These are phyloP conservation scores for Rhamphomyia laevipes DNA, from an alignment of 2,888 invertebrate species.

Conservation along the genomic window DNA sequence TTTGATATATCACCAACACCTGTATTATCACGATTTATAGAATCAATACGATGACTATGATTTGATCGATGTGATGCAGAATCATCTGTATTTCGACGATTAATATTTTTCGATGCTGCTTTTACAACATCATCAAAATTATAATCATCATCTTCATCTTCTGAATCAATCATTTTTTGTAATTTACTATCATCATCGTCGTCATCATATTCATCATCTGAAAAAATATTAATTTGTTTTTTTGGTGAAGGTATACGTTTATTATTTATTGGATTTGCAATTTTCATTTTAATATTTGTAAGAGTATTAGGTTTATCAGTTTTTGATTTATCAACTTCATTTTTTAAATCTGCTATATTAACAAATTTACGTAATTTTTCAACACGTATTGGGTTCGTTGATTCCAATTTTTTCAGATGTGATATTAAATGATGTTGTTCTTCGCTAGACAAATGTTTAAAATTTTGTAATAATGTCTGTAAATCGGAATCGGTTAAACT, in stretches of 20 bases:
- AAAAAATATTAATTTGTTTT: constrained; percentile 14
- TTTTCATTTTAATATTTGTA: constrained; percentile 4
- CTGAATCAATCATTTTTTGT: constrained; percentile 42
- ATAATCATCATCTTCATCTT: constrained; percentile 68
- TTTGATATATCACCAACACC: constrained; percentile 19
- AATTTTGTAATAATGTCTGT: constrained; percentile 67
- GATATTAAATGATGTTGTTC: constrained; percentile 74
- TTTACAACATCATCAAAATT: constrained; percentile 73
- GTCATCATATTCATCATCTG: constrained; percentile 19
- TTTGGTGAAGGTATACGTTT: constrained; percentile 14
- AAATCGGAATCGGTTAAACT: constrained; percentile 68
- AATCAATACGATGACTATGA: not conserved
- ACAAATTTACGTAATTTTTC: constrained; percentile 66
- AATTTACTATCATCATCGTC: constrained; percentile 23
- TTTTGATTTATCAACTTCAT: constrained; percentile 10
- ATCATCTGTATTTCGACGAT: constrained; percentile 44
- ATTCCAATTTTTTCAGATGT: constrained; percentile 69
- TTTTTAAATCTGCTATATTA: constrained; percentile 39
- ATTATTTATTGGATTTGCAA: constrained; percentile 7
- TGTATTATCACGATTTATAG: constrained; percentile 21
- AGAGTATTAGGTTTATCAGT: constrained; percentile 1
- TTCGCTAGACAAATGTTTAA: constrained; percentile 65
- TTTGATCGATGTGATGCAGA: constrained; percentile 7
- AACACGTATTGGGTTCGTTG: constrained; percentile 62
- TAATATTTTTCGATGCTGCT: constrained; percentile 62